Conservation (phyloP, 2,888 invertebrate species). For the Ctenicera cuprea region DNA sequence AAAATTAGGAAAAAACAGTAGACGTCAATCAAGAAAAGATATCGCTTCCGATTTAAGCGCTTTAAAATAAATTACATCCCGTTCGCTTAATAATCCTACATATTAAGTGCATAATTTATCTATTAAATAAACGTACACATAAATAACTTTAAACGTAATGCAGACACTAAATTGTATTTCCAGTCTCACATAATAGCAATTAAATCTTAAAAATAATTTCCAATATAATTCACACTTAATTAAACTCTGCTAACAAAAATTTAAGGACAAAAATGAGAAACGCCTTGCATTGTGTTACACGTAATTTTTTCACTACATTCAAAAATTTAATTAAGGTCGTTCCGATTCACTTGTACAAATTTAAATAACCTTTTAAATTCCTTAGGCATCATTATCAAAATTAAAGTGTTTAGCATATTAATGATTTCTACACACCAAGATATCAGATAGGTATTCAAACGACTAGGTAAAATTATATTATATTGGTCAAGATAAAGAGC, state of each 20-base stretch:
- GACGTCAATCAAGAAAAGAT: too few relatives aligned
- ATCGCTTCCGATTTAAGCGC: too few relatives aligned
- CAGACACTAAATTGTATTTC: neutral
- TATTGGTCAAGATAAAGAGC: neutral
- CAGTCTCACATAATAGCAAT: too few relatives aligned
- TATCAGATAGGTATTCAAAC: neutral
- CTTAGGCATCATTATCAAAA: conserved; percentile 7
- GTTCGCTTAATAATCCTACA: too few relatives aligned
- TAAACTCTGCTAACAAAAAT: neutral
- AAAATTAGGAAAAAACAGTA: too few relatives aligned
- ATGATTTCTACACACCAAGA: neutral
- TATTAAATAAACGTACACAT: too few relatives aligned
- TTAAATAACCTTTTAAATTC: conserved; percentile 27
- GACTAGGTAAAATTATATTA: too few relatives aligned
- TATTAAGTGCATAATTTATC: too few relatives aligned
- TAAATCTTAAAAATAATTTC: neutral
- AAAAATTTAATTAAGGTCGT: conserved; percentile 35
- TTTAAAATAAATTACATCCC: too few relatives aligned
- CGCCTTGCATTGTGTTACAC: conserved; percentile 21
- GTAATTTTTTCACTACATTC: conserved; percentile 9
- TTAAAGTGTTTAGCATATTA: conserved; percentile 8
- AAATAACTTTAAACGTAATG: too few relatives aligned
- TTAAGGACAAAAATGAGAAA: neutral
- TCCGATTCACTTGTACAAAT: conserved; percentile 22
- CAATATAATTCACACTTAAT: neutral